Conservation (phyloP, 1,140 invertebrate genomes). For the Lepidurus apus region DNA sequence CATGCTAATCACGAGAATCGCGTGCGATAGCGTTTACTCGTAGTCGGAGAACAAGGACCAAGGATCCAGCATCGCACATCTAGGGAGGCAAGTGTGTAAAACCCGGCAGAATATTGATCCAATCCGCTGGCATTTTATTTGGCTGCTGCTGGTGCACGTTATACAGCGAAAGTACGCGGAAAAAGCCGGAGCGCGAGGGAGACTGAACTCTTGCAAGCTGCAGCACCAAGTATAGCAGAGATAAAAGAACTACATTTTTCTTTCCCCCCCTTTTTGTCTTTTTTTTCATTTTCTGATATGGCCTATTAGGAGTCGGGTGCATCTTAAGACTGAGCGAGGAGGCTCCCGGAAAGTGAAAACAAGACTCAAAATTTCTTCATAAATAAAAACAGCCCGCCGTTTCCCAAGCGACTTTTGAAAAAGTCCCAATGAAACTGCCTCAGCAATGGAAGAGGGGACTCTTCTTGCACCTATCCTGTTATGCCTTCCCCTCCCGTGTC, state of each 20-base stretch:
- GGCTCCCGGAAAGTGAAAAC: too few species aligned
- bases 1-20: not conserved
- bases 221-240: not conserved
- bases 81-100: slow-evolving; percentile 5
- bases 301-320: too few species aligned
- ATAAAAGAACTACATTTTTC: not conserved
- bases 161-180: not conserved
- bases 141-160: slow-evolving; percentile 6
- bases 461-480: too few species aligned
- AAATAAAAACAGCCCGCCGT: too few species aligned
- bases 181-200: not conserved
- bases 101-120: slow-evolving; percentile 6
- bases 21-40: not conserved
- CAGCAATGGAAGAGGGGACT: too few species aligned
- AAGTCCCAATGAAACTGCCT: too few species aligned
- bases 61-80: not conserved
- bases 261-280: too few species aligned
- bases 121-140: slow-evolving; percentile 11
- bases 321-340: too few species aligned
- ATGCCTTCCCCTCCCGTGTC: too few species aligned
- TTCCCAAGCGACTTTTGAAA: too few species aligned
- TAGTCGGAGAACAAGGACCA: not conserved
- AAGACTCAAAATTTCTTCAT: too few species aligned
- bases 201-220: not conserved
- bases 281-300: too few species aligned